A percentile compares a stretch with the other conserved stretches of the same genome.
phyloP scores from a whole-genome alignment of 2,797 vertebrate genomes.

The Chaetodon trifasciatus region DNA sequence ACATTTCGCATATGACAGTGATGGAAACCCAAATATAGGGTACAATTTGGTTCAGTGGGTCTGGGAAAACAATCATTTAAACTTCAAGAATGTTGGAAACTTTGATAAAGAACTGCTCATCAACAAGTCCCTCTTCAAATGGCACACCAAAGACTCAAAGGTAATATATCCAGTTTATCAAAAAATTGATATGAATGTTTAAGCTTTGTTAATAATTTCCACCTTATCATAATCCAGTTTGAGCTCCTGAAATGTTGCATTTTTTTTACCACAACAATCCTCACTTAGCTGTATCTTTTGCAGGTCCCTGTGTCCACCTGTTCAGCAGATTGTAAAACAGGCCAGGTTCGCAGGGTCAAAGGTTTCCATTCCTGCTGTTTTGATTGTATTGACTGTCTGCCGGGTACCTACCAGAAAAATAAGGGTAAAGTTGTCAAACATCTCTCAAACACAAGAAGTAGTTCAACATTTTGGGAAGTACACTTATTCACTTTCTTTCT shows the following conservation, averaged over 20 bases:
- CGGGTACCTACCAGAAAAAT: slow-evolving; percentile 85
- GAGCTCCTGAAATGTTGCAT: background rate
- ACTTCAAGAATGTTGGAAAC: slow-evolving; percentile 78
- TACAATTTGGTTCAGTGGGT: slow-evolving; percentile 88
- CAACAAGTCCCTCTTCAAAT: slow-evolving; percentile 70
- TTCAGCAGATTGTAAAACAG: slow-evolving; percentile 84
- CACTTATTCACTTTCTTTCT: background rate
- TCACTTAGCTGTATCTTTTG: slow-evolving; percentile 18
- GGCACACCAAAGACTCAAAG: slow-evolving; percentile 77
- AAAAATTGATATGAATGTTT: background rate
- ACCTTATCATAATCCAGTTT: background rate
- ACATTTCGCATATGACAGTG: slow-evolving; percentile 81
- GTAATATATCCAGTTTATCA: slow-evolving; percentile 63
- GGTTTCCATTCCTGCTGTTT: slow-evolving; percentile 95
- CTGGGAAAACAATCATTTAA: slow-evolving; percentile 69
- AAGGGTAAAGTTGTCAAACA: slow-evolving; percentile 76
- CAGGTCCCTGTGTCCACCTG: slow-evolving; percentile 90
- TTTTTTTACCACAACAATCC: background rate
- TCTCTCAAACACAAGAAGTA: background rate
- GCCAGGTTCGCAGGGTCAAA: slow-evolving; percentile 89
- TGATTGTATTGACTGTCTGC: slow-evolving; percentile 90
- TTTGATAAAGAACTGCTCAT: slow-evolving; percentile 69
- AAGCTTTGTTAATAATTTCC: background rate
- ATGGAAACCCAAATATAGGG: slow-evolving; percentile 84
- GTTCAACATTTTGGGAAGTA: background rate